Evolutionary conservation across 2,888 invertebrate species (phyloP).

Genomic region (Chalcis sispes): DNA sequence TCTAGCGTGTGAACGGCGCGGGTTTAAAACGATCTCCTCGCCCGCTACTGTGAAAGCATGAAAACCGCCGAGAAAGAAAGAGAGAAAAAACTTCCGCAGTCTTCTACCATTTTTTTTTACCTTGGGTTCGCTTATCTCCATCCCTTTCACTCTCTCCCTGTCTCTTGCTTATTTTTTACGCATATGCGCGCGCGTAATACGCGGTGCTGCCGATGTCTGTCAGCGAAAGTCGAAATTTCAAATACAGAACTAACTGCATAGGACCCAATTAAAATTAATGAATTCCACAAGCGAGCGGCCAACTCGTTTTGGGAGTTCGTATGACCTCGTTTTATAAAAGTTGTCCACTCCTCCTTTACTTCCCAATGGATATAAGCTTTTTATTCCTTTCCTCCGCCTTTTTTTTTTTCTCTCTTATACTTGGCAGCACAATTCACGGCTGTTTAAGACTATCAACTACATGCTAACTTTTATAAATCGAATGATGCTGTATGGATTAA

Average conservation of each 20-base stretch:
- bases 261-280: constrained; percentile 55
- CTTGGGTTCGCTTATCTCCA: neutral
- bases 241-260: constrained; percentile 10
- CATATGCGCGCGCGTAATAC: neutral
- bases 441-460: constrained; percentile 3
- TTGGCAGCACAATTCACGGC: neutral
- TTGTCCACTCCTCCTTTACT: constrained; percentile 15
- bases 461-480: constrained; percentile 5
- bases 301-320: constrained; percentile 35
- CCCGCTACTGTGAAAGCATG: no score
- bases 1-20: constrained; percentile 44
- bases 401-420: neutral
- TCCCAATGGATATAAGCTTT: neutral
- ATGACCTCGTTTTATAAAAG: constrained; percentile 49
- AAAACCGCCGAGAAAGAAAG: constrained; percentile 20
- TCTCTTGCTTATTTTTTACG: neutral
- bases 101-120: neutral
- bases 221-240: constrained; percentile 40
- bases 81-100: neutral
- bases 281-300: constrained; percentile 31
- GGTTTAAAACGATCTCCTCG: constrained; percentile 33
- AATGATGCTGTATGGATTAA: no score
- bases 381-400: no score
- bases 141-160: neutral
- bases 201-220: constrained; percentile 32